Conservation (phyloP, 30 jellyfish, hydroid and myxozoan species). For the Kudoa iwatai region DNA sequence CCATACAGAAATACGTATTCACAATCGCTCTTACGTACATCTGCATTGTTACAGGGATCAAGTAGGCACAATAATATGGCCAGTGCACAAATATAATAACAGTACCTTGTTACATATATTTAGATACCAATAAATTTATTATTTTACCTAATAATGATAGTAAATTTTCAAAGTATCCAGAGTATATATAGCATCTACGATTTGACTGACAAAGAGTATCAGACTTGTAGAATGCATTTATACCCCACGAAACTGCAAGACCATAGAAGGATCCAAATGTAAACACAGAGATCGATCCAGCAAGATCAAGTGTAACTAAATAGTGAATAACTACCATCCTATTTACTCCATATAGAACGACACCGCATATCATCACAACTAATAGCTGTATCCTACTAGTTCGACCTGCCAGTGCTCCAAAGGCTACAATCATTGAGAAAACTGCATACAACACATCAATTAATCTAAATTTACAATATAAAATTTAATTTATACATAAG, state of each 20-base stretch:
- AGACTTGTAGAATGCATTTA: too few relatives aligned
- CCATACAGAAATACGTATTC: slow-evolving; percentile 30
- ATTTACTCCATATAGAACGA: slow-evolving; percentile 15
- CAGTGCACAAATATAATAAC: too few relatives aligned
- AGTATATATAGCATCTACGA: too few relatives aligned
- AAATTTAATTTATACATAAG: too few relatives aligned
- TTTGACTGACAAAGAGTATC: too few relatives aligned
- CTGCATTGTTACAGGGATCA: too few relatives aligned
- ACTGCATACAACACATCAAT: slow-evolving; percentile 9
- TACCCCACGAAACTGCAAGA: slow-evolving; percentile 20
- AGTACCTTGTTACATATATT: too few relatives aligned
- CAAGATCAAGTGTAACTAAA: slow-evolving; percentile 20
- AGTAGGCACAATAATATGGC: too few relatives aligned
- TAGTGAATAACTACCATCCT: slow-evolving; percentile 11
- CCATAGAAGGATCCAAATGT: slow-evolving; percentile 73
- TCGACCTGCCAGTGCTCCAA: slow-evolving; percentile 59
- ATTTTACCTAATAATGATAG: too few relatives aligned
- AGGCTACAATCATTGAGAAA: slow-evolving; percentile 24
- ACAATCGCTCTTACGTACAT: slow-evolving; percentile 62
- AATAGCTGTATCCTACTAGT: slow-evolving; percentile 27
- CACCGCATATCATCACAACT: slow-evolving; percentile 11
- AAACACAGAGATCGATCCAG: slow-evolving; percentile 49
- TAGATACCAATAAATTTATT: slow-evolving; percentile 1
- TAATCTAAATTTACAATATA: background rate
- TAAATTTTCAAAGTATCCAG: too few relatives aligned